Base-by-base conservation (phyloP, 2,797 vertebrate genomes). In the Rhodeus uyekii region DNA sequence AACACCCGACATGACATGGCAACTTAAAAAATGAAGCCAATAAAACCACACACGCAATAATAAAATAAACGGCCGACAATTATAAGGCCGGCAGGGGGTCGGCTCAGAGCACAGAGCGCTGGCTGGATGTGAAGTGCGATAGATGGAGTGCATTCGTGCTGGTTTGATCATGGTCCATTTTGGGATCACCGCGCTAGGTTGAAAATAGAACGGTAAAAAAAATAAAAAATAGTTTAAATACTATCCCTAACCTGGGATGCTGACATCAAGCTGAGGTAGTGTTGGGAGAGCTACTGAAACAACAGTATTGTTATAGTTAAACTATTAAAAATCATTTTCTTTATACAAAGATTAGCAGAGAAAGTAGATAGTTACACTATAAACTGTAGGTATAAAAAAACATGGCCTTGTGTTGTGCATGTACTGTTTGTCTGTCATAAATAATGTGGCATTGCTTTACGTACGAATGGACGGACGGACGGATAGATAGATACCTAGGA, bases 21-120 rank as follows among this genome's bases (percentile, higher is more conserved):
- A 34, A 78, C 82, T 24, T 78, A 36, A 60, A 83, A 71, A 78
- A 69, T 60, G 12, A 50, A 73, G 85, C 84, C 83, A 85, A 82
- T 90, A 89, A 89, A 87, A 44, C 71, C 86, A 78, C 74, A 81
- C 61, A 88, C 12, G 65, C 85, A 63, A 87, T 81, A 86, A 88
- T 46, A 82, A 89, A 85, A 27, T 27, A 88, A 81, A 84, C 36
- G 80, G 76, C 76, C 55, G 55, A 80, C 82, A 81, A 84, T 86
- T 86, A 88, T 34, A 67, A 53, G 34, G 16, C 39, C 85, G 84
- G 78, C 75, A 63, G 81, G 82, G 82, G 82, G 80, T 44, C 46
- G 27, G 53, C 29, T 72, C 19, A 32, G 29, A 81, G 60, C 46
- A 32, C 53, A 19, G 53, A 78, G 72, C 4, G 27, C 67, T 72